Evolutionary conservation across 2,113 vertebrate genomes (phyloP), one percentile per base, ranked within the genome.

Genomic region (Procavia capensis): DNA sequence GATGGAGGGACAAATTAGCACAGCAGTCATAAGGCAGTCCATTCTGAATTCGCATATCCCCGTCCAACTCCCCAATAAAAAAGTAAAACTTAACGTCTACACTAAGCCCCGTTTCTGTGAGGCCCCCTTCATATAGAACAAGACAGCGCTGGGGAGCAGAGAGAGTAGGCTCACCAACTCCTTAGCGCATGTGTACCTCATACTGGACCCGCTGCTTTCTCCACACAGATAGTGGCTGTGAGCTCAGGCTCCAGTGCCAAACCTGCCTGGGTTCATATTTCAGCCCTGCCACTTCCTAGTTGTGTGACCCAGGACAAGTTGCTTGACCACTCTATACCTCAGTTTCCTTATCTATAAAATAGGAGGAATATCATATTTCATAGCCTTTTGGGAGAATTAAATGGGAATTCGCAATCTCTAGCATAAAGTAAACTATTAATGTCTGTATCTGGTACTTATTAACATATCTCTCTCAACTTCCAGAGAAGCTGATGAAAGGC

Each of bases 401-500:
- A 16, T 70, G 43, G 57, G 29, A 57, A 75, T 29, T n/a, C 9
- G 6, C 5, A 25, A 0, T 50, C 9, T 59, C 43, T 39, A 66
- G 8, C 41, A 61, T 31, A 91, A 50, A 50, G 0, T 25, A 61
- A 16, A 25, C 31, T 66, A 68, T 61, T 75, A 47, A 76, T 17
- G 31, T 76, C 85, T 81, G 0, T 74, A 25, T 5, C 34, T 72
- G 36, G 61, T 79, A 47, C 34, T 80, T 89, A 27, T 92, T 75
- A 75, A 88, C 22, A 29, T 47, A 25, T 91, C 9, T 88, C 85
- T 72, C 36, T 88, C 4, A 16, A 95, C 70, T 85, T 97, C 41
- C 98, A 98, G 98, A 43, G 3, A 96, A 96, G 25, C 75, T 99
- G 88, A 64, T 29, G 0, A 1, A 95, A 83, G 98, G 98, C 1